Conservation (phyloP, 1,140 invertebrate genomes). For the Helicoverpa armigera region DNA sequence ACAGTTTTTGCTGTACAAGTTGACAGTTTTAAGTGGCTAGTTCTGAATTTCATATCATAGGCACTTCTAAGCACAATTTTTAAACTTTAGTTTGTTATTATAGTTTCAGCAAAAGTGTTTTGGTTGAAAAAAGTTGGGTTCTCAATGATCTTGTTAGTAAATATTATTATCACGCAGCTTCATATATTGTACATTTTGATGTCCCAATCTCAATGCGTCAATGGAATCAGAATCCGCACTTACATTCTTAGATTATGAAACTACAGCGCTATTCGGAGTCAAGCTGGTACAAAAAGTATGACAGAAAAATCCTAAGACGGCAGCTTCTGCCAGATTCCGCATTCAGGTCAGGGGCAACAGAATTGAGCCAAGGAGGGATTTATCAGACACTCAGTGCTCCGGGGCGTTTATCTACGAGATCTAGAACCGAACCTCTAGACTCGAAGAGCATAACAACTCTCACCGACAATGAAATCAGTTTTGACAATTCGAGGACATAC, state of each 20-base stretch:
- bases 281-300: constrained; percentile 3
- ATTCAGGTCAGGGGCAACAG: constrained; percentile 36
- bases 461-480: background rate
- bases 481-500: too few species aligned
- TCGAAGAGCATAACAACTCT: background rate
- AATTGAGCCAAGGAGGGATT: constrained; percentile 39
- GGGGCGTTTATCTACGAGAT: constrained; percentile 2
- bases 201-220: background rate
- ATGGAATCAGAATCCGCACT: background rate
- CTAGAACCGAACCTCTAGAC: background rate
- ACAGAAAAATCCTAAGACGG: background rate
- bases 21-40: constrained; percentile 13
- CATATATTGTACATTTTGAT: too few species aligned
- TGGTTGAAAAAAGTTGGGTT: background rate
- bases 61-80: constrained; percentile 14
- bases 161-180: background rate
- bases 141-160: background rate
- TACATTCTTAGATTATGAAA: background rate
- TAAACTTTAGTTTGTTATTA: background rate
- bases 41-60: constrained; percentile 7
- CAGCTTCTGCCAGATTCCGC: constrained; percentile 31
- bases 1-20: background rate
- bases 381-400: constrained; percentile 20
- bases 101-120: background rate
- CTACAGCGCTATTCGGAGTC: background rate